Conservation (phyloP, 35 echinoderm and acorn worm species). For the Apostichopus californicus region DNA sequence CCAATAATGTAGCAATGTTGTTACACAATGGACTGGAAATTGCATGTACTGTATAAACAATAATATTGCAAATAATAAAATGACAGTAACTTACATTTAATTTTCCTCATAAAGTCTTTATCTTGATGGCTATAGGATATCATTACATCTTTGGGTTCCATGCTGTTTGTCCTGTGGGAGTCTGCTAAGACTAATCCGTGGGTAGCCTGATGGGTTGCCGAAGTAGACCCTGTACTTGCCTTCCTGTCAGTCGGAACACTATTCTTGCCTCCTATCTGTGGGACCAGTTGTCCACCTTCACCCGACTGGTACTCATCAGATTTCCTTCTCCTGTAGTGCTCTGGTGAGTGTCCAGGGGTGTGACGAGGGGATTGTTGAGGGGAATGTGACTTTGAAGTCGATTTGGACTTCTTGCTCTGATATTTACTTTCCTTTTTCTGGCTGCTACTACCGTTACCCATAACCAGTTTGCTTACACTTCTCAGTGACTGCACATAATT, state of each 20-base stretch:
- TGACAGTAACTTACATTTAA: conserved; percentile 62
- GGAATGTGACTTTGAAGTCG: neutral
- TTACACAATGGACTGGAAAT: no score
- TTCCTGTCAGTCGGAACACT: neutral
- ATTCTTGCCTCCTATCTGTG: neutral
- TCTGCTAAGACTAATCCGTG: conserved; percentile 26
- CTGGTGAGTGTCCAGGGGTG: conserved; percentile 16
- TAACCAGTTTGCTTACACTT: neutral
- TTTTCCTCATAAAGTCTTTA: conserved; percentile 82
- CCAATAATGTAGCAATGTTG: no score
- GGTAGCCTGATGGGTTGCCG: neutral
- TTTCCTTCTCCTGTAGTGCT: neutral
- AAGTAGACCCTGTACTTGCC: neutral
- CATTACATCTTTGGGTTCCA: conserved; percentile 92
- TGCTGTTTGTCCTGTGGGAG: conserved; percentile 55
- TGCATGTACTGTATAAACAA: no score
- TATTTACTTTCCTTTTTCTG: neutral
- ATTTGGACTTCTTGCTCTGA: neutral
- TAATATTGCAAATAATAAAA: no score
- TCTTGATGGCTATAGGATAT: conserved; percentile 97
- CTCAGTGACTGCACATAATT: no score
- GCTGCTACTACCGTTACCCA: conserved; percentile 48
- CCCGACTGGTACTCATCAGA: neutral
- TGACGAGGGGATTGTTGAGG: neutral
- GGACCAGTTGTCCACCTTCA: neutral